Percentiles rank a stretch among this genome's conserved stretches.
These are phyloP conservation scores for Ptychadena robeensis DNA, from an alignment of 2,797 vertebrate genomes.

Conservation along the genomic window DNA sequence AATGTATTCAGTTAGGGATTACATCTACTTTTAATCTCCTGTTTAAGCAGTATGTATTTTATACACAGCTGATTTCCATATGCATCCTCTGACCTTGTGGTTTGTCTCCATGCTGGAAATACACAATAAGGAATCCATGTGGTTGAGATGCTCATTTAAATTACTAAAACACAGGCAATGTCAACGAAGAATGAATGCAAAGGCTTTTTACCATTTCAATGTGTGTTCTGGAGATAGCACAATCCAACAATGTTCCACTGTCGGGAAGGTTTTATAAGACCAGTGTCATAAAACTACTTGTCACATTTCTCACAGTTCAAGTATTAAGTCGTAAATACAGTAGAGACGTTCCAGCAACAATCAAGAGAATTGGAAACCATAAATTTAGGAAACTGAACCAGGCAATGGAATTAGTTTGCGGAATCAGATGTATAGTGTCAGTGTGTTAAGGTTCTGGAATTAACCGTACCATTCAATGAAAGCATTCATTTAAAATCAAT, in stretches of 20 bases:
- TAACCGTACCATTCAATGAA: slow-evolving; percentile 18
- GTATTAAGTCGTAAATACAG: slow-evolving; percentile 50
- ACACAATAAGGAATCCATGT: slow-evolving; percentile 15
- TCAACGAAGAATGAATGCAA: slow-evolving; percentile 7
- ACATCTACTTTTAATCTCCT: background rate
- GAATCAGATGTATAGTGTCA: slow-evolving; percentile 38
- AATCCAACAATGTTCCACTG: slow-evolving; percentile 29
- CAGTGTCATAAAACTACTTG: slow-evolving; percentile 41
- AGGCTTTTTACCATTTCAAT: slow-evolving; percentile 9
- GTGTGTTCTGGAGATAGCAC: slow-evolving; percentile 19
- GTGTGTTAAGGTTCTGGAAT: slow-evolving; percentile 25
- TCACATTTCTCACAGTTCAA: slow-evolving; percentile 43
- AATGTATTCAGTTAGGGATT: too few species aligned
- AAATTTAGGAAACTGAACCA: slow-evolving; percentile 34
- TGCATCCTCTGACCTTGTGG: slow-evolving; percentile 22
- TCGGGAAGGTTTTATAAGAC: slow-evolving; percentile 2
- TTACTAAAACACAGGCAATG: background rate
- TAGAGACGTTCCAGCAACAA: slow-evolving; percentile 44
- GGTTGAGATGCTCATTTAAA: slow-evolving; percentile 14
- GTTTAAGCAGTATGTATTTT: background rate
- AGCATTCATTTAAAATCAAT: slow-evolving; percentile 39
- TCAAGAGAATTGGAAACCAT: slow-evolving; percentile 33
- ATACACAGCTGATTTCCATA: background rate
- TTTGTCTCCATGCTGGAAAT: slow-evolving; percentile 19
- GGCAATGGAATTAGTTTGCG: slow-evolving; percentile 34